These are phyloP conservation scores for Sinocyclocheilus maitianheensis DNA, from an alignment of 2,113 vertebrate species.

Conservation along the genomic window DNA sequence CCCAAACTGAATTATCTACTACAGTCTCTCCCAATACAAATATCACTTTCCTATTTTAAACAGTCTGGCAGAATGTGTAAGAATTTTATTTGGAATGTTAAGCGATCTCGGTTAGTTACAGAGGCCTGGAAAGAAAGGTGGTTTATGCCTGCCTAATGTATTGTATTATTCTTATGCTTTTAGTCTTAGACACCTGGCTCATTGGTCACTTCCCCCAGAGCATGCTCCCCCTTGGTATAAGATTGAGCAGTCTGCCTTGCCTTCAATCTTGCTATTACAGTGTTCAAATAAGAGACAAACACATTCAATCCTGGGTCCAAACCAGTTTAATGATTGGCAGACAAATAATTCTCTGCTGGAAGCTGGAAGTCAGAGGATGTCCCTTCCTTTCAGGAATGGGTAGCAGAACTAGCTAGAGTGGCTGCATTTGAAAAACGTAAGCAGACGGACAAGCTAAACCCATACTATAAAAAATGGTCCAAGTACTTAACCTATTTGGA, in stretches of 20 bases:
- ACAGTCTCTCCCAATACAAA: not conserved
- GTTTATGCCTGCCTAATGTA: not conserved
- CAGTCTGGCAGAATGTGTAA: not conserved
- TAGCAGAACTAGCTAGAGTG: too few species aligned
- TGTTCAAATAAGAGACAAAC: too few species aligned
- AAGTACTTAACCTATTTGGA: too few species aligned
- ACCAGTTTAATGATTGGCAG: too few species aligned
- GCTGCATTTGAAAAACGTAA: too few species aligned
- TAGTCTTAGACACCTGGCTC: not conserved
- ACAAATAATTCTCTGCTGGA: too few species aligned
- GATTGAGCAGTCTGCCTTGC: not conserved
- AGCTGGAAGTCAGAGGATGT: too few species aligned
- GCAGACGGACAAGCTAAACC: too few species aligned
- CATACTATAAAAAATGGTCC: too few species aligned
- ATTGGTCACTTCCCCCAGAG: not conserved
- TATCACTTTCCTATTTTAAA: not conserved
- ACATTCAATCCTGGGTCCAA: too few species aligned
- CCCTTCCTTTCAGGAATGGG: too few species aligned
- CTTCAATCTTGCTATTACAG: not conserved
- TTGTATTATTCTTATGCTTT: not conserved
- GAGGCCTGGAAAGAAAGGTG: not conserved
- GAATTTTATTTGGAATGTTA: not conserved
- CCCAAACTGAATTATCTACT: not conserved
- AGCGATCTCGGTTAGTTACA: not conserved
- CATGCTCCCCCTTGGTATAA: not conserved